Percentiles rank a stretch among this genome's conserved stretches.
phyloP scores from a whole-genome alignment of 2,797 vertebrate genomes.

The Gastrophryne carolinensis region DNA sequence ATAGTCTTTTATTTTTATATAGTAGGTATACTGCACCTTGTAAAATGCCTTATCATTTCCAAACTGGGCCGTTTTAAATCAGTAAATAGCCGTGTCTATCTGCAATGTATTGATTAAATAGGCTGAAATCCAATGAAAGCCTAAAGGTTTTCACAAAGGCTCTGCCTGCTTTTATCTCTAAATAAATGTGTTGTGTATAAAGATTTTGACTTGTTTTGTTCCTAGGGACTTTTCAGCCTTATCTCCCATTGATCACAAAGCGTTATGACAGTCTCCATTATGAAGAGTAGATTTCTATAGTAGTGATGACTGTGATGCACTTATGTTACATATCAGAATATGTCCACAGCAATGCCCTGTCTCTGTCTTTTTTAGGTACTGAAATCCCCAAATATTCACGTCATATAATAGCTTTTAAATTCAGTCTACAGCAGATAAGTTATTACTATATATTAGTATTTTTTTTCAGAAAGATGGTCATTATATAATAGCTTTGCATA shows the following conservation, averaged over 20 bases:
- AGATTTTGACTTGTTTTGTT: constrained; percentile 30
- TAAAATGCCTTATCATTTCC: neutral
- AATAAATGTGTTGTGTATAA: constrained; percentile 44
- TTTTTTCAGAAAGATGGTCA: too few relatives aligned
- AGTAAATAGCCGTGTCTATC: neutral
- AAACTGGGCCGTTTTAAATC: constrained; percentile 13
- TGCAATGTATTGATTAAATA: constrained; percentile 33
- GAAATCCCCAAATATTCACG: too few relatives aligned
- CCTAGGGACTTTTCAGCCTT: constrained; percentile 33
- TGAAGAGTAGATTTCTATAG: too few relatives aligned
- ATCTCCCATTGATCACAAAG: constrained; percentile 14
- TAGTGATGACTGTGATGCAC: neutral
- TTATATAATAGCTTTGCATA: too few relatives aligned
- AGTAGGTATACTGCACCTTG: too few relatives aligned
- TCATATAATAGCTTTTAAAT: too few relatives aligned
- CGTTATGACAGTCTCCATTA: neutral
- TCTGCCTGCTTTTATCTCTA: constrained; percentile 40
- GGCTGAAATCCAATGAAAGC: constrained; percentile 47
- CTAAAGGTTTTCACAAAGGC: constrained; percentile 48
- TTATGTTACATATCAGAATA: too few relatives aligned
- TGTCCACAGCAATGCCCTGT: too few relatives aligned
- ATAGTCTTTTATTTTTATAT: too few relatives aligned
- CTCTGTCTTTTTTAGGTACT: too few relatives aligned
- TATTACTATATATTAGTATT: too few relatives aligned
- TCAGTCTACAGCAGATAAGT: too few relatives aligned